Evolutionary conservation across 37 sponge, comb jelly and placozoan genomes (phyloP).

Genomic region (Chondrosia reniformis): DNA sequence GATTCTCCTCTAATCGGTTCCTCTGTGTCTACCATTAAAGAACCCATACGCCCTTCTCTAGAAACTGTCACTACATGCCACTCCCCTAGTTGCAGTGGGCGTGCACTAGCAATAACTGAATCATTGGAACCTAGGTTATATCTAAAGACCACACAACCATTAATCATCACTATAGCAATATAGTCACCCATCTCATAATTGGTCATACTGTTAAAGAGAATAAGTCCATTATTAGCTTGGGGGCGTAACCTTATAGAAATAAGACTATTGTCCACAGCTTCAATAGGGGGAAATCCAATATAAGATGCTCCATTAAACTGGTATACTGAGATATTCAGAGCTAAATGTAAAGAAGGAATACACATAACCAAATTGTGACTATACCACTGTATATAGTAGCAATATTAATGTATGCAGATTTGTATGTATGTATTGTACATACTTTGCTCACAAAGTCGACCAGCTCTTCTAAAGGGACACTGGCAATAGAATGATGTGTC

Average conservation of each 20-base stretch:
- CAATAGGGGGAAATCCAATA: constrained; percentile 31
- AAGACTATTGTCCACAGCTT: background rate
- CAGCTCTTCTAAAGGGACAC: constrained; percentile 52
- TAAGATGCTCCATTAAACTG: constrained; percentile 48
- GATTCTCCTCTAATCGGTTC: background rate
- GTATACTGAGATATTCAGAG: constrained; percentile 29
- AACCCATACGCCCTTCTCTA: constrained; percentile 1
- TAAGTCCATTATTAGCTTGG: constrained; percentile 22
- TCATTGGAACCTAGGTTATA: constrained; percentile 41
- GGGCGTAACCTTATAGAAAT: constrained; percentile 46
- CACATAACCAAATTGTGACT: too few species aligned
- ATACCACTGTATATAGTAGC: too few species aligned
- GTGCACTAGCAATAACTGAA: background rate
- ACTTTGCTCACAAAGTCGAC: constrained; percentile 60
- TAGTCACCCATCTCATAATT: constrained; percentile 30
- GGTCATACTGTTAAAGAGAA: constrained; percentile 42
- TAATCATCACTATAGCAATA: constrained; percentile 36
- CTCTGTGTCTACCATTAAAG: constrained; percentile 25
- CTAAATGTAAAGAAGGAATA: constrained; percentile 2
- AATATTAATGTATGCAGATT: too few species aligned
- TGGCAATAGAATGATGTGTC: constrained; percentile 37
- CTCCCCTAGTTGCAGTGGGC: background rate
- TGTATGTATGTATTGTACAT: background rate
- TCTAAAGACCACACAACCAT: constrained; percentile 14
- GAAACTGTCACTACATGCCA: constrained; percentile 31